A percentile compares a stretch with the other conserved stretches of the same genome.
Evolutionary conservation across 2,797 vertebrate species (phyloP).

Genomic region (Rhabdophis nuchalis): DNA sequence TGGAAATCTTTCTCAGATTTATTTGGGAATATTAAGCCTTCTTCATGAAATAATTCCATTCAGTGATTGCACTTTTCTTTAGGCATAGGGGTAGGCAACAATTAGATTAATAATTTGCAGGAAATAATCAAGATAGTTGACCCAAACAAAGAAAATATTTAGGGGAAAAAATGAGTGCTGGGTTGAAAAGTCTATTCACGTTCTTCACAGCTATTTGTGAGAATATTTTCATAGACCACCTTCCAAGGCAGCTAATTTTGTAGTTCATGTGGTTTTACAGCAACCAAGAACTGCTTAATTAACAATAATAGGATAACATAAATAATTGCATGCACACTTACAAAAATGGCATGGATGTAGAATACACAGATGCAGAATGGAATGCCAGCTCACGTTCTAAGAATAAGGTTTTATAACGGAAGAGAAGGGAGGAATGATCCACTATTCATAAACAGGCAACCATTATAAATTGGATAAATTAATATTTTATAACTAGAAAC

Average conservation of each 20-base stretch:
- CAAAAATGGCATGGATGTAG: background rate
- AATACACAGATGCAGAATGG: background rate
- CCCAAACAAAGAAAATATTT: background rate
- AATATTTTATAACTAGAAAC: background rate
- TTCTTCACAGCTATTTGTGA: background rate
- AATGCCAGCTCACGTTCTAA: background rate
- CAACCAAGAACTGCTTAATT: background rate
- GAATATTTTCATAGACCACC: background rate
- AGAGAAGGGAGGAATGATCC: background rate
- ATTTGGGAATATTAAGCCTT: background rate
- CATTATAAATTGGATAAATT: background rate
- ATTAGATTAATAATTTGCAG: background rate
- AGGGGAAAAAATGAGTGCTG: background rate
- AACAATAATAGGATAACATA: background rate
- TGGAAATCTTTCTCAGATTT: background rate
- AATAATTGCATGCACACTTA: background rate
- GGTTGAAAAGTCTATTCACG: background rate
- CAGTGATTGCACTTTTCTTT: background rate
- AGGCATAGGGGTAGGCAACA: background rate
- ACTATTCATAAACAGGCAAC: background rate
- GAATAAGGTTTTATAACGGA: background rate
- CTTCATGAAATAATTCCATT: background rate
- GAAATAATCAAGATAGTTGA: background rate
- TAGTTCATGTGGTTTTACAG: background rate
- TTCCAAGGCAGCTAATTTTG: background rate